Evolutionary conservation across 2,888 invertebrate genomes (phyloP), one percentile per base, ranked within the genome.

Genomic region (Drosophila mayaguana): DNA sequence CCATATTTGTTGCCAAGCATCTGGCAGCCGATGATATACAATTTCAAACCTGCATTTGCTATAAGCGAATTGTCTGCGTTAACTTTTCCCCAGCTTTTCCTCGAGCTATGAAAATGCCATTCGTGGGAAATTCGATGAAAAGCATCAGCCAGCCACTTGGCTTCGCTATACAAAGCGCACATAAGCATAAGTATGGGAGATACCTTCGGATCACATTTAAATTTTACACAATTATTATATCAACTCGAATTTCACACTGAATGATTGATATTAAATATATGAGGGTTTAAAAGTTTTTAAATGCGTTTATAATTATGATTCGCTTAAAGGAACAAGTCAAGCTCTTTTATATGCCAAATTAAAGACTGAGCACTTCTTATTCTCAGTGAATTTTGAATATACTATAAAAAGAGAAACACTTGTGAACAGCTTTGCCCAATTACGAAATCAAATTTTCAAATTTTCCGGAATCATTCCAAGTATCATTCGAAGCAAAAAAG

Each of bases 1-100:
- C 53, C 40, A 59, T 74, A 80, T 85, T 85, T 85, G 86, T 74
- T 82, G 73, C 65, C 66, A 73, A 72, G 75, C 80, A 83, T 80
- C 80, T 75, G 83, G 80, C 70, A 75, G 66, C 56, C 72, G 75
- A 67, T 85, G 74, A 85, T 78, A 82, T 85, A 88, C 77, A 80
- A 82, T 82, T 83, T 85, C 57, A 77, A 85, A 75, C 73, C 63
- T 73, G 65, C 82, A 85, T 80, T 80, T 74, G 69, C 75, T 77
- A 57, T 53, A 66, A 59, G 74, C 72, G 67, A 71, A 67, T 66
- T 66, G 53, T 46, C 48, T 38, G 51, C 54, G 32, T 56, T 51
- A 56, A 63, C 45, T 46, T 59, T 56, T 36, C 25, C 25, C n/a
- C 60, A 18, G 34, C 7, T 34, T 57, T 57, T 38, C 40, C 25